phyloP scores from a whole-genome alignment of 2,888 invertebrate species.

The Patella pellucida region DNA sequence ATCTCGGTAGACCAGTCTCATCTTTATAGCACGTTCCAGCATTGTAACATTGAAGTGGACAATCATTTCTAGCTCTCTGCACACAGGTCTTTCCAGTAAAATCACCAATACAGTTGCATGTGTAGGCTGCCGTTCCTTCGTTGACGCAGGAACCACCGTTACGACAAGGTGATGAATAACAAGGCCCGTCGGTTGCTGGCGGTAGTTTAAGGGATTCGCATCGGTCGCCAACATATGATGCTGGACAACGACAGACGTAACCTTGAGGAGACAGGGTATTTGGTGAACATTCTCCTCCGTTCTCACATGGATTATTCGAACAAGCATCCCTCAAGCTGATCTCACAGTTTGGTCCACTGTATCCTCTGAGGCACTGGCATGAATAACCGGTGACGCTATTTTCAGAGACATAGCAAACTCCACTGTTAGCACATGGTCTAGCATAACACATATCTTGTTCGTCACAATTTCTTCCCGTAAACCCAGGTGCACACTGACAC shows the following conservation, averaged over 20 bases:
- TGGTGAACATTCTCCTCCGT: not conserved
- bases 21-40: not conserved
- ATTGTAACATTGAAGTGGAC: not conserved
- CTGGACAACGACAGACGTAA: slow-evolving; percentile 20
- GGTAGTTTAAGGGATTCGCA: not conserved
- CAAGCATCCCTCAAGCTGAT: not conserved
- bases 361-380: slow-evolving; percentile 18
- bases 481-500: not conserved
- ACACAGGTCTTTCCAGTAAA: slow-evolving; percentile 19
- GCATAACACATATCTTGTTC: slow-evolving; percentile 12
- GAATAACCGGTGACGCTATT: slow-evolving; percentile 1
- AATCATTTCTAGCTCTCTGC: not conserved
- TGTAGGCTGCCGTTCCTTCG: slow-evolving; percentile 1
- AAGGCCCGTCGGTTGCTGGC: not conserved
- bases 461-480: not conserved
- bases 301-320: not conserved
- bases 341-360: slow-evolving; percentile 19
- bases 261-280: not conserved
- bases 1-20: not conserved
- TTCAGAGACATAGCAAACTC: slow-evolving; percentile 2
- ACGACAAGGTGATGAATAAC: slow-evolving; percentile 12
- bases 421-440: slow-evolving; percentile 16
- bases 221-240: not conserved
- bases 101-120: slow-evolving; percentile 17
- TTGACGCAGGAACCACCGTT: slow-evolving; percentile 21